Base-by-base conservation (phyloP, 2,888 invertebrate species). In the Pasiphila rectangulata region DNA sequence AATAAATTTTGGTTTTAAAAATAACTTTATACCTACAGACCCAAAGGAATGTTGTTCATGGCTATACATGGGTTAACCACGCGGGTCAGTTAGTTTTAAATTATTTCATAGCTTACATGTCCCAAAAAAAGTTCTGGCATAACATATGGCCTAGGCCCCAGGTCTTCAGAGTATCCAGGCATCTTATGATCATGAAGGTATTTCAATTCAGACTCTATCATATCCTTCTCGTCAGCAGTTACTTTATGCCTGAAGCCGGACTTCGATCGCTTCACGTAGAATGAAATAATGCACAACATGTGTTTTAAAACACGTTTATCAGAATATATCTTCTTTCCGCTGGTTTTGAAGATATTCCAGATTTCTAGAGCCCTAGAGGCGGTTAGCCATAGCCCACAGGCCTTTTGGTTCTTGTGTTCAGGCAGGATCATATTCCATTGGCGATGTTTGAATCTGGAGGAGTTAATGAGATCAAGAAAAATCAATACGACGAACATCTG, bases 361-460 rank as follows among this genome's bases (percentile, higher is more conserved):
- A 86, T 79, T 64, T 86, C 83, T 3, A 85, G 46, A 24, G 78
- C 70, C 1, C 79, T 74, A 13, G 62, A 54, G 1, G 73, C 61
- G 0, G 68, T 69, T 4, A 87, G 61, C 86, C 86, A 87, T 1
- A 83, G 54, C 0, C 73, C 70, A 3, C 61, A 58, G 16, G 60
- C 45, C 39, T 70, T 78, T 32, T 67, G 70, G 23, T 64, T 64
- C 41, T 75, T 72, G 46, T 78, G 67, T 46, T 85, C 83, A 50
- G 71, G 76, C 4, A 84, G 29, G 49, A 85, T 83, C 69, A 82
- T 76, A 36, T 72, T 75, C 87, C 86, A 87, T 17, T 68, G 69
- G 0, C 85, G 77, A 45, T 83, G 82, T 59, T 74, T 79, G 46
- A 62, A 79, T 54, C 87, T 86, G 54, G 39, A 46, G 21, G 3